Conservation (phyloP, 64 coral and sea anemone species). For the Montipora efflorescens region DNA sequence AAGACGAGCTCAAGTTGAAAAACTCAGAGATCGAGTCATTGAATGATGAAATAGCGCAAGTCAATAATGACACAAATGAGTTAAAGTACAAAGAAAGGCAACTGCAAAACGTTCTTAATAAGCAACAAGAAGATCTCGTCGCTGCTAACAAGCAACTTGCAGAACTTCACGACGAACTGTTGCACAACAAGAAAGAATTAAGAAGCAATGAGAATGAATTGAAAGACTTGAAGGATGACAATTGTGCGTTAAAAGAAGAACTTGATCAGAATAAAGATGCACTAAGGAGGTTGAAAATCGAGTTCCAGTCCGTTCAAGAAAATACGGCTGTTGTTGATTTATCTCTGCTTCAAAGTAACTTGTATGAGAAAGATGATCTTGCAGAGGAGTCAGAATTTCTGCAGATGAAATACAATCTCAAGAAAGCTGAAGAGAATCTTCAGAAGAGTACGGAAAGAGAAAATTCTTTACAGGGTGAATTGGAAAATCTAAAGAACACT, state of each 20-base stretch:
- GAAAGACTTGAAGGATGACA: neutral
- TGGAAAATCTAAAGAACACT: neutral
- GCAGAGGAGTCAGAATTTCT: neutral
- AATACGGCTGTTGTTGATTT: conserved; percentile 1
- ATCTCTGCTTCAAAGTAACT: neutral
- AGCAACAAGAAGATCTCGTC: conserved; percentile 17
- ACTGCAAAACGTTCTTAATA: neutral
- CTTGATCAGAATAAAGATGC: conserved; percentile 6
- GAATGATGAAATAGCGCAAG: conserved; percentile 1
- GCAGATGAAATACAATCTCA: conserved; percentile 9
- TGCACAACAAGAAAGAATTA: conserved; percentile 18
- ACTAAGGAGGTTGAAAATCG: conserved; percentile 23
- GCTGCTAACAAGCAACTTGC: neutral
- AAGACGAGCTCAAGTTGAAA: conserved; percentile 33
- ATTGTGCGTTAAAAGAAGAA: conserved; percentile 13
- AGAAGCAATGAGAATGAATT: neutral
- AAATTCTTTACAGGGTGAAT: conserved; percentile 9
- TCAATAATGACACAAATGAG: neutral
- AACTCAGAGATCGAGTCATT: neutral
- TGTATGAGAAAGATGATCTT: neutral
- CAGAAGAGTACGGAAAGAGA: neutral
- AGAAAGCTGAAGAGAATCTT: conserved; percentile 3
- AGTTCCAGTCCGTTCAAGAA: conserved; percentile 11
- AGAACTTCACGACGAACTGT: neutral
- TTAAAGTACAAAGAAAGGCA: neutral